These are phyloP conservation scores for Bolinopsis microptera DNA, from an alignment of 37 sponge, comb jelly and placozoan genomes.

Conservation along the genomic window DNA sequence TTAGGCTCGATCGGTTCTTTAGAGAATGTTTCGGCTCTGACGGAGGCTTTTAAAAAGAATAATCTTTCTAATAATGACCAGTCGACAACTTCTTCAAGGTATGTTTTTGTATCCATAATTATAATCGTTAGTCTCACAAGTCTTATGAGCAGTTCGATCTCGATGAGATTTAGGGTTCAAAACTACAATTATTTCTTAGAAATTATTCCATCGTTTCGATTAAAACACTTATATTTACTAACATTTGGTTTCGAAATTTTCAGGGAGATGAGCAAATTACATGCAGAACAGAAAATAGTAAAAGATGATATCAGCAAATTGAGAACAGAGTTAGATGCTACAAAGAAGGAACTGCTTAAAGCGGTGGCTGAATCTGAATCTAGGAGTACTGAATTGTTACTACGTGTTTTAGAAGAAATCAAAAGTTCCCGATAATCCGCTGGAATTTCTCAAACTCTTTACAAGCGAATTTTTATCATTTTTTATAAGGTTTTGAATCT, in stretches of 20 bases:
- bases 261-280: neutral
- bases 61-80: neutral
- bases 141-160: no score
- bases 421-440: no score
- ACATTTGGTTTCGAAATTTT: no score
- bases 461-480: no score
- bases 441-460: no score
- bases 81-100: neutral
- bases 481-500: no score
- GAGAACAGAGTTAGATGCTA: neutral
- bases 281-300: neutral
- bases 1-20: neutral
- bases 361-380: slow-evolving; percentile 23
- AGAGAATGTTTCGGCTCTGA: neutral
- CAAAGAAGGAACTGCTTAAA: neutral
- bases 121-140: no score
- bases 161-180: no score
- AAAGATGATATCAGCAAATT: neutral
- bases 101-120: no score
- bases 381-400: neutral
- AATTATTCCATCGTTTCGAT: no score
- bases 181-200: no score
- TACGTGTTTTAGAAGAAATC: neutral
- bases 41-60: neutral
- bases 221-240: no score